Base-by-base conservation (phyloP, 2,113 vertebrate species). In the Lota lota region DNA sequence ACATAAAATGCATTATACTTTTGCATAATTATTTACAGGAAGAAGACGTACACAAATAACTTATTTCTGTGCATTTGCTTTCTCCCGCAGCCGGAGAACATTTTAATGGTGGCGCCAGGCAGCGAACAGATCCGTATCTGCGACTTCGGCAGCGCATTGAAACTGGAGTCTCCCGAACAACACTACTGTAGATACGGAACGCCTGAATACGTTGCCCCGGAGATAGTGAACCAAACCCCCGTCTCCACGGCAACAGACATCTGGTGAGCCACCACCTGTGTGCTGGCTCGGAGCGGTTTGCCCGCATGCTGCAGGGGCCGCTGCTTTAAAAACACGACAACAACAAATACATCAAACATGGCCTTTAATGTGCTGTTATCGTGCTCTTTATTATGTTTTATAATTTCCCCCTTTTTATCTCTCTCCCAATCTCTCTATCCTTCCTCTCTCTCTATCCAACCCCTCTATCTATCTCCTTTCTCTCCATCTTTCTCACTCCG, bases 221-320 rank as follows among this genome's bases (percentile, higher is more conserved):
- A 99, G 91, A 96, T 99, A 8, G 92, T 98, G 75, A 96, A 95
- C 88, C 97, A 99, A 91, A 95, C 91, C 40, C 96, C 97, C 0
- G 87, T 99, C 77, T 95, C 95, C 75, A 88, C 87, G 0, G 95
- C 95, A 88, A 96, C 97, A 0, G 97, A 98, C 70, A 92, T 99
- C 87, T 99, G 97, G 97, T 98, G 83, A 82, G 84, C 74, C 71
- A 83, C 74, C 73, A 76, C 69, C 72, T 79, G 70, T 62, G 81
- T 53, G 19, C 14, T 19, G 68, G 51, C 5, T 15, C 40, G 11
- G 40, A 47, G 40, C 12, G 40, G 40, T 47, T 47, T 8, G 10
- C 40, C 40, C 40, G 3, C 28, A 33, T 33, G 28, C 28, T 33
- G 28, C 28, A 70, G 61, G 63, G 36, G 22, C 63, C 56, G 68